Base-by-base conservation (phyloP, 2,797 vertebrate genomes). In the Thunnus albacares region DNA sequence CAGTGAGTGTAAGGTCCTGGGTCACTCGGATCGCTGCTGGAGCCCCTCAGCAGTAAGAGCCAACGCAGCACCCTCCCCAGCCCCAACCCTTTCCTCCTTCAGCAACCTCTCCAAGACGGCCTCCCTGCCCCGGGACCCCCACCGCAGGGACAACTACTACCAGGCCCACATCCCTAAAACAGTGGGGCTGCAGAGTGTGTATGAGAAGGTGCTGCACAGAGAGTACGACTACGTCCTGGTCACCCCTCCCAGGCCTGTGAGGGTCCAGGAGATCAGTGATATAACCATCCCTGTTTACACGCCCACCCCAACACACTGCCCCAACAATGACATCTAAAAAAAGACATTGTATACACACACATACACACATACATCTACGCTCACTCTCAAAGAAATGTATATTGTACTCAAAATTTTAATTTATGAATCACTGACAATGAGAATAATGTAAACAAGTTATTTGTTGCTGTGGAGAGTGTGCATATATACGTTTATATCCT, bases 21-120 rank as follows among this genome's bases (percentile, higher is more conserved):
- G 98, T n/a, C 98, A 99, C 90, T 99, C 98, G 0, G 98, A 99
- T 68, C 96, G 97, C 77, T 99, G 98, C 93, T 99, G 98, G 98
- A 99, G 97, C 87, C 98, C 98, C 13, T 96, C 97, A 0, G 97
- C 97, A 0, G 89, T 93, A 1, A 95, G 96, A 56, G 93, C 96
- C 87, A 96, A 95, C 8, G 90, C 93, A 0, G 96, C 95, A 14
- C 87, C 93, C 10, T 91, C 96, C 20, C 94, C 93, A 0, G 90
- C 93, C 12, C 94, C 93, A 0, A 93, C 93, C 38, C 91, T 95
- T 28, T 97, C 97, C 49, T 97, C 97, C 77, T 99, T 98, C 94
- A 86, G 78, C 88, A 87, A 82, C 81, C 90, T 90, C 45, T 95
- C 97, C 85, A 98, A 98, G 90, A 98, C 96, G 13, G 97, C 97